Evolutionary conservation across 2,888 invertebrate genomes (phyloP).

Genomic region (Osmoderma eremita): DNA sequence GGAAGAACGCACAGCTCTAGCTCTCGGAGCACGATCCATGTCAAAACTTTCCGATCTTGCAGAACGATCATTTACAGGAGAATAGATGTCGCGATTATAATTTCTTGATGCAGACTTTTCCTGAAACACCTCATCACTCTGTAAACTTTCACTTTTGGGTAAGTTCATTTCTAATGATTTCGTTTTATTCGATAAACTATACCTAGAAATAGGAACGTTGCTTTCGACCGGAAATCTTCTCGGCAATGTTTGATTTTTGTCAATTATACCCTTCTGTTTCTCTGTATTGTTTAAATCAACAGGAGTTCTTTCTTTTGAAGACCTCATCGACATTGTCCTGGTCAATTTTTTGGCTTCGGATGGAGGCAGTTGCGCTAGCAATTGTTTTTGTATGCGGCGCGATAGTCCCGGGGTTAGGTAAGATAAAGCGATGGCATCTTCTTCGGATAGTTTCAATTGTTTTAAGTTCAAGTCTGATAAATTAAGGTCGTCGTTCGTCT

Average conservation of each 20-base stretch:
- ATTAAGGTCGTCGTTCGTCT: conserved; percentile 60
- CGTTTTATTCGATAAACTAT: conserved; percentile 49
- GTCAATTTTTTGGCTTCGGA: conserved; percentile 75
- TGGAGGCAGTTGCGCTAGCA: conserved; percentile 76
- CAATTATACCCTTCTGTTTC: conserved; percentile 7
- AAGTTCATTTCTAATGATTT: conserved; percentile 19
- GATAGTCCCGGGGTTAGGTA: conserved; percentile 78
- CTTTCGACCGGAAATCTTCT: conserved; percentile 59
- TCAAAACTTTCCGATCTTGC: conserved; percentile 51
- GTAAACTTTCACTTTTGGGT: not conserved
- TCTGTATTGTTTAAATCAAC: conserved; percentile 14
- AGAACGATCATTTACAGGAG: conserved; percentile 50
- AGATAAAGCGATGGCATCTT: conserved; percentile 75
- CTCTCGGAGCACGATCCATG: conserved; percentile 40
- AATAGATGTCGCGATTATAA: conserved; percentile 14
- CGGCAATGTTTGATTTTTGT: conserved; percentile 59
- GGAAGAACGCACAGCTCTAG: conserved; percentile 51
- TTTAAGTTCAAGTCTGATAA: conserved; percentile 72
- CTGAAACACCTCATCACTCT: not conserved
- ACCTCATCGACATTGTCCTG: conserved; percentile 70
- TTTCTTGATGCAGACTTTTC: conserved; percentile 1
- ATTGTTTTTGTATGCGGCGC: conserved; percentile 76
- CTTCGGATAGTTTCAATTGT: conserved; percentile 74
- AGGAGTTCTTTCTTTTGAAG: conserved; percentile 48
- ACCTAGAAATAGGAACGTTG: conserved; percentile 34